phyloP scores from a whole-genome alignment of 1,140 invertebrate species.

The Platyscapa corneri region DNA sequence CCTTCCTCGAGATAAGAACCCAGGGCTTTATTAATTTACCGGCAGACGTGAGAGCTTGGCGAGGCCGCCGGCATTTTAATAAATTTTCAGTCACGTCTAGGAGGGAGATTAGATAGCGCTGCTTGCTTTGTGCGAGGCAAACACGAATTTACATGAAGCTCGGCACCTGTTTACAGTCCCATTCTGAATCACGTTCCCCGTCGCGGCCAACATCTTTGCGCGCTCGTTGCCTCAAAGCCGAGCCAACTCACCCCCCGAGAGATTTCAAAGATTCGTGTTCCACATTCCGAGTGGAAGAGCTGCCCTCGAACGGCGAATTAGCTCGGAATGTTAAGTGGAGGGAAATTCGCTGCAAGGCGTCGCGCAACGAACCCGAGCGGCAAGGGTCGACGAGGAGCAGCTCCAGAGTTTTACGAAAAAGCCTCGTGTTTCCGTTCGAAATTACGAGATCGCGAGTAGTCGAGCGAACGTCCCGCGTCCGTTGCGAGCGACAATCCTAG shows the following conservation, averaged over 20 bases:
- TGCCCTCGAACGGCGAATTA: no score
- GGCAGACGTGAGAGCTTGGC: constrained; percentile 56
- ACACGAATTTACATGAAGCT: constrained; percentile 64
- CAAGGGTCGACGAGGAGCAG: no score
- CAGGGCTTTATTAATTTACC: constrained; percentile 60
- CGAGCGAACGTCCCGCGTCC: no score
- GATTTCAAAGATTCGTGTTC: constrained; percentile 1
- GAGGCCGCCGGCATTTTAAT: constrained; percentile 60
- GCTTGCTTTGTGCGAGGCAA: constrained; percentile 57
- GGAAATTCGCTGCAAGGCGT: no score
- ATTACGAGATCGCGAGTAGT: no score
- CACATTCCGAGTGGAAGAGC: not conserved
- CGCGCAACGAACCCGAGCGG: no score
- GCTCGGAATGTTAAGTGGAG: no score
- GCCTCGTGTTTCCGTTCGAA: no score
- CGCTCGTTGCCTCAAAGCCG: no score
- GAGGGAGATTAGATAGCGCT: constrained; percentile 60
- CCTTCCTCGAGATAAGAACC: constrained; percentile 42
- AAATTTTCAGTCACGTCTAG: constrained; percentile 65
- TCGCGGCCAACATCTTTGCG: constrained; percentile 7
- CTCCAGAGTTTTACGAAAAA: no score
- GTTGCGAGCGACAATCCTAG: no score
- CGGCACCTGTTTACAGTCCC: constrained; percentile 59
- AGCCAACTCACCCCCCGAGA: no score
- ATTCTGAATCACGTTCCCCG: constrained; percentile 53